These are phyloP conservation scores for Phrixothrix hirtus DNA, from an alignment of 2,888 invertebrate genomes.

Conservation along the genomic window DNA sequence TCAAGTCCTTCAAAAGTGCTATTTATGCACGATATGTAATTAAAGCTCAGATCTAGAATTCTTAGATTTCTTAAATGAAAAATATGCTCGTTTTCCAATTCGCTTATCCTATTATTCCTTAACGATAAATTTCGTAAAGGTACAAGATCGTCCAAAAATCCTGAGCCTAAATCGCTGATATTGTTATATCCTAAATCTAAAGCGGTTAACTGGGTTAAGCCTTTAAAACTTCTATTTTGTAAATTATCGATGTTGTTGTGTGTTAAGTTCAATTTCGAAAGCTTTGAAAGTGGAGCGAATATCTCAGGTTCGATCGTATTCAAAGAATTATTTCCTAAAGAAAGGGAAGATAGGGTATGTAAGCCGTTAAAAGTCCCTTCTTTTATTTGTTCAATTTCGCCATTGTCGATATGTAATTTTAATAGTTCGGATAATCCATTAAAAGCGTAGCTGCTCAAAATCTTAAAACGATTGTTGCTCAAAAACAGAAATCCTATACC, in stretches of 20 bases:
- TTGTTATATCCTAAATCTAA: slow-evolving; percentile 17
- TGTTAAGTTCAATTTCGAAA: slow-evolving; percentile 14
- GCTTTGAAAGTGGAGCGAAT: slow-evolving; percentile 11
- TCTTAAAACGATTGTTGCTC: slow-evolving; percentile 13
- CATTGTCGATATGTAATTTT: slow-evolving; percentile 17
- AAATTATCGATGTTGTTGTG: slow-evolving; percentile 16
- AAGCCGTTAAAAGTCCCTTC: slow-evolving; percentile 16
- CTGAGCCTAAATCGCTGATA: slow-evolving; percentile 10
- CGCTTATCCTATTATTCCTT: slow-evolving; percentile 12
- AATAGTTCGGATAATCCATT: slow-evolving; percentile 8
- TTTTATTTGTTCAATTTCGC: slow-evolving; percentile 12
- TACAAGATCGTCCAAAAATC: slow-evolving; percentile 9
- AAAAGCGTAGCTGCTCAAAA: slow-evolving; percentile 12
- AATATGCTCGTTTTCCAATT: slow-evolving; percentile 10
- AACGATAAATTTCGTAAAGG: slow-evolving; percentile 19
- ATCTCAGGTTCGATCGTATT: slow-evolving; percentile 8
- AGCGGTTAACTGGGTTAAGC: slow-evolving; percentile 11
- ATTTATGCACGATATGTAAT: slow-evolving; percentile 12
- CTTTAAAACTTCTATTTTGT: slow-evolving; percentile 13
- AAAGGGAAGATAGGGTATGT: slow-evolving; percentile 6
- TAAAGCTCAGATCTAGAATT: slow-evolving; percentile 19
- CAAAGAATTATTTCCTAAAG: slow-evolving; percentile 14
- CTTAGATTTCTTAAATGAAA: slow-evolving; percentile 9
- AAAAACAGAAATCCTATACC: slow-evolving; percentile 16
- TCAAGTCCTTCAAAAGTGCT: slow-evolving; percentile 16